These are phyloP conservation scores for Pristionchus maxplancki DNA, from an alignment of 2,888 invertebrate genomes.

Conservation along the genomic window DNA sequence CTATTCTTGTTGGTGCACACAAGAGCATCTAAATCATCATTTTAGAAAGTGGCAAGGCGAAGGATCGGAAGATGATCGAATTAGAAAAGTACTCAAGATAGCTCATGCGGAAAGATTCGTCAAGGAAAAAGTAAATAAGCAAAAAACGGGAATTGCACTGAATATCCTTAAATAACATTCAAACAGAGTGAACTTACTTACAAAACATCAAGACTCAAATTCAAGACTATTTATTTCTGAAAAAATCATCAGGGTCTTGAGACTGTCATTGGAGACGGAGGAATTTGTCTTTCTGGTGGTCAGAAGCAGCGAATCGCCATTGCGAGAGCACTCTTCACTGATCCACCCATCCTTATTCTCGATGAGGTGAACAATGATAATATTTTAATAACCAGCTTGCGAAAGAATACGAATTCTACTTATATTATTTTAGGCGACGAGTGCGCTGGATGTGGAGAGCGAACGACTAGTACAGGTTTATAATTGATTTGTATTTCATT, in stretches of 20 bases:
- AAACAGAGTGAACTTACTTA: no score
- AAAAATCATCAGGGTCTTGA: slow-evolving; percentile 30
- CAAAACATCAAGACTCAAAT: no score
- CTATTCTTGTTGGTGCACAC: no score
- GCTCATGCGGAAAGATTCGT: slow-evolving; percentile 29
- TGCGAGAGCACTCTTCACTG: slow-evolving; percentile 36
- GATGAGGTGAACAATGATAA: background rate
- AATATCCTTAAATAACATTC: no score
- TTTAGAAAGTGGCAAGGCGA: slow-evolving; percentile 1
- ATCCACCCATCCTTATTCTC: slow-evolving; percentile 45
- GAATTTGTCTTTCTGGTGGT: slow-evolving; percentile 1
- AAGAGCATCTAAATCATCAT: no score
- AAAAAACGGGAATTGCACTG: no score
- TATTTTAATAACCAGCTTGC: background rate
- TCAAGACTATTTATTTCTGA: no score
- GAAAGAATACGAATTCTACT: background rate
- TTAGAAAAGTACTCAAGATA: background rate
- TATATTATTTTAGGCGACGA: slow-evolving; percentile 9
- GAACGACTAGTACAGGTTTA: slow-evolving; percentile 37
- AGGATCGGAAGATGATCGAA: slow-evolving; percentile 30
- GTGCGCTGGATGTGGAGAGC: slow-evolving; percentile 33
- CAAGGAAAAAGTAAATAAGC: no score
- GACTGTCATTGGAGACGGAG: slow-evolving; percentile 13
- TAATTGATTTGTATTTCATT: no score
- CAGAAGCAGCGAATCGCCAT: slow-evolving; percentile 48